These are phyloP conservation scores for Agrypnia vestita DNA, from an alignment of 1,140 invertebrate species.

Conservation along the genomic window DNA sequence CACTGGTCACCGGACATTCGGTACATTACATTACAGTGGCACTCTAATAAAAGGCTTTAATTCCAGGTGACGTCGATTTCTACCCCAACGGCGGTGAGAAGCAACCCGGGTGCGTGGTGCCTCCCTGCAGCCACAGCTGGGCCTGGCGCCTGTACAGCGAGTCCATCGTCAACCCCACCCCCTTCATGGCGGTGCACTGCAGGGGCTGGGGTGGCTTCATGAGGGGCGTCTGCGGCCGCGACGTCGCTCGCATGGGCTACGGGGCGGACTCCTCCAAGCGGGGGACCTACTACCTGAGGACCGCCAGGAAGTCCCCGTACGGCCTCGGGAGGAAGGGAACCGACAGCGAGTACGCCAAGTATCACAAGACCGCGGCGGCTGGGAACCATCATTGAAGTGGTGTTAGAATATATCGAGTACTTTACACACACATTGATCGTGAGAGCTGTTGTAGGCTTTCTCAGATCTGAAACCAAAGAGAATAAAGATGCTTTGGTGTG, in stretches of 20 bases:
- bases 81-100: constrained; percentile 82
- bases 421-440: too few relatives aligned
- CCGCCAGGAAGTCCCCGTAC: constrained; percentile 62
- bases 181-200: constrained; percentile 65
- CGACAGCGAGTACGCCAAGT: too few relatives aligned
- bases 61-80: constrained; percentile 82
- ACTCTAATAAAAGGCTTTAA: too few relatives aligned
- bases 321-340: constrained; percentile 57
- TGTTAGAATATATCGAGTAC: too few relatives aligned
- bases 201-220: constrained; percentile 63
- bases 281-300: constrained; percentile 66
- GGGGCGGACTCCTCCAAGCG: constrained; percentile 49
- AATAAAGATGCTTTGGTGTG: too few relatives aligned
- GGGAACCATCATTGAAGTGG: too few relatives aligned
- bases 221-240: constrained; percentile 60
- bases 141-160: constrained; percentile 78
- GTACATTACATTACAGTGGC: too few relatives aligned
- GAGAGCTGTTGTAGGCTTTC: too few relatives aligned
- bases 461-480: too few relatives aligned
- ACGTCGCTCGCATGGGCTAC: constrained; percentile 64
- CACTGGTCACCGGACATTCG: too few relatives aligned
- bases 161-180: constrained; percentile 67
- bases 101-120: constrained; percentile 72
- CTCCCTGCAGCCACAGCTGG: constrained; percentile 79
- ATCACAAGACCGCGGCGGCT: too few relatives aligned